phyloP scores from a whole-genome alignment of 2,888 invertebrate genomes.

The Andricus curvator region DNA sequence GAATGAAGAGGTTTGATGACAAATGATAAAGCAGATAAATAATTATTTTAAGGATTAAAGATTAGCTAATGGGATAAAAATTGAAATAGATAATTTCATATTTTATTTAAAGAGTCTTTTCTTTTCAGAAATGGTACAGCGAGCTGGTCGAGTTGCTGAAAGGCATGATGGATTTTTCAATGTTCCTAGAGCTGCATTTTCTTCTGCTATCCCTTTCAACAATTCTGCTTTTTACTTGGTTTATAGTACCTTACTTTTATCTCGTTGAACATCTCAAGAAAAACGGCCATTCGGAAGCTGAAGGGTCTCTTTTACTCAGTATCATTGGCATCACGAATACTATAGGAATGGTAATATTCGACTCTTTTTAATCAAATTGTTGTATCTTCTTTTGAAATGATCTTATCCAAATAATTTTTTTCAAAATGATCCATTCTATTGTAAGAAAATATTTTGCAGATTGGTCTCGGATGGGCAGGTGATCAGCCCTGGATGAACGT shows the following conservation, averaged over 20 bases:
- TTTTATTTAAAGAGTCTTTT: slow-evolving; percentile 45
- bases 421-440: background rate
- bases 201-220: slow-evolving; percentile 91
- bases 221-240: slow-evolving; percentile 94
- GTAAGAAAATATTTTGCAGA: slow-evolving; percentile 77
- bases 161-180: slow-evolving; percentile 88
- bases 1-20: slow-evolving; percentile 81
- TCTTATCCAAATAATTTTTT: no score
- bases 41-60: background rate
- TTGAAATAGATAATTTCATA: no score
- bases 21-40: slow-evolving; percentile 27
- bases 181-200: slow-evolving; percentile 89
- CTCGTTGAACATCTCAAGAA: slow-evolving; percentile 90
- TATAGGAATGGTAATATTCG: slow-evolving; percentile 87
- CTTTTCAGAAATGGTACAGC: slow-evolving; percentile 86
- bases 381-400: no score
- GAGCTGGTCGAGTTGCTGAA: slow-evolving; percentile 84
- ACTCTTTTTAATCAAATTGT: background rate
- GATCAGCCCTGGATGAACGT: slow-evolving; percentile 92
- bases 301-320: slow-evolving; percentile 90
- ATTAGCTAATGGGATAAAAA: no score
- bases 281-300: slow-evolving; percentile 85
- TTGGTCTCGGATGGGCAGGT: slow-evolving; percentile 92
- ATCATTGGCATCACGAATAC: slow-evolving; percentile 94
- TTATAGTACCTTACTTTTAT: slow-evolving; percentile 97